These are phyloP conservation scores for Nymphalis io DNA, from an alignment of 1,140 invertebrate species.

Conservation along the genomic window DNA sequence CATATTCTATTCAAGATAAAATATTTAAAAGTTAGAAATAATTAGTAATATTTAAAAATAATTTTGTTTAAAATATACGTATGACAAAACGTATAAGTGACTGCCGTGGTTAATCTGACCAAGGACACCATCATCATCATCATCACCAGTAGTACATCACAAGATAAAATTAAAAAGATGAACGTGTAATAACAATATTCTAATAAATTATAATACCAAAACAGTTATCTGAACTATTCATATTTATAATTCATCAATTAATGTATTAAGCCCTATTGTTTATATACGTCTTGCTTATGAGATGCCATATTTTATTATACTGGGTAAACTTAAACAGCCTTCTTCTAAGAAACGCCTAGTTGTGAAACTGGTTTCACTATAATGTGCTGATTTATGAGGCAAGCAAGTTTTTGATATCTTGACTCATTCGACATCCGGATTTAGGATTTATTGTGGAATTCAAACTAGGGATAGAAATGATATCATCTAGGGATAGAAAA, in stretches of 20 bases:
- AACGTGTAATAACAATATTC: too few relatives aligned
- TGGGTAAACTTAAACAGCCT: slow-evolving; percentile 10
- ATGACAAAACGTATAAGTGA: too few relatives aligned
- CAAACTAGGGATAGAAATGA: neutral
- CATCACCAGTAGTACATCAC: too few relatives aligned
- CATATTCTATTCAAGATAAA: too few relatives aligned
- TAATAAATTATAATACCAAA: too few relatives aligned
- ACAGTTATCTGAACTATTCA: neutral
- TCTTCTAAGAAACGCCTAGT: slow-evolving; percentile 37
- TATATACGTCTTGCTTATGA: slow-evolving; percentile 4
- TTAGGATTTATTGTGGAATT: slow-evolving; percentile 19
- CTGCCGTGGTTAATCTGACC: too few relatives aligned
- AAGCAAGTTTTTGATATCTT: slow-evolving; percentile 41
- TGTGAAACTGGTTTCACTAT: slow-evolving; percentile 32
- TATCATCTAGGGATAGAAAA: neutral
- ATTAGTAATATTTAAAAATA: too few relatives aligned
- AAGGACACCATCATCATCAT: too few relatives aligned
- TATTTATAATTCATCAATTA: neutral
- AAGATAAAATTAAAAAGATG: too few relatives aligned
- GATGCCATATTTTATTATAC: slow-evolving; percentile 2
- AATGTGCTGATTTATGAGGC: slow-evolving; percentile 37
- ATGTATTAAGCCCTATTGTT: neutral
- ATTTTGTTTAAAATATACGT: too few relatives aligned
- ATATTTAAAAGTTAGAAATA: too few relatives aligned
- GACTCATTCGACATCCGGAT: slow-evolving; percentile 40